A percentile compares a stretch with the other conserved stretches of the same genome.
phyloP scores from a whole-genome alignment of 2,797 vertebrate species.

The Helarctos malayanus region DNA sequence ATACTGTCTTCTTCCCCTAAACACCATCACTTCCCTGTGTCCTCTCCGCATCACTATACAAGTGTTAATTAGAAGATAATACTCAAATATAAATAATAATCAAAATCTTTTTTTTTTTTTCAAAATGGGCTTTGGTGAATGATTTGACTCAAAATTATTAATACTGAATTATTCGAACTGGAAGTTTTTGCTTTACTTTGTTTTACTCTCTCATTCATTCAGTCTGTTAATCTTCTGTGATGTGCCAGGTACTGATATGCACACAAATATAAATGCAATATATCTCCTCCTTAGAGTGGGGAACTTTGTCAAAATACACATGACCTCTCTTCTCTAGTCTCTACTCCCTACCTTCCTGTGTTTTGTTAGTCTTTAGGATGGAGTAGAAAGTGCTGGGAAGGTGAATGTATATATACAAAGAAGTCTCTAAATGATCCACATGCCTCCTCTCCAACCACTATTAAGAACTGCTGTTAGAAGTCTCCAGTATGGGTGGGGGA shows the following conservation, averaged over 20 bases:
- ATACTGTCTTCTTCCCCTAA: background rate
- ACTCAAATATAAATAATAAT: background rate
- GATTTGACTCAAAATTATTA: constrained; percentile 12
- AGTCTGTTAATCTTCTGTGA: background rate
- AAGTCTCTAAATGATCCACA: background rate
- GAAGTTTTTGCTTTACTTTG: background rate
- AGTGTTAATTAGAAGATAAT: background rate
- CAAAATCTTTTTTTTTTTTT: background rate
- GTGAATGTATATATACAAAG: background rate
- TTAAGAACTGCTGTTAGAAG: background rate
- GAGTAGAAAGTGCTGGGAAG: background rate
- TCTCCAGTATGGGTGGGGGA: background rate
- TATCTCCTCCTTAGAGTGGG: background rate
- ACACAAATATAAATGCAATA: background rate
- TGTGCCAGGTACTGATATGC: background rate
- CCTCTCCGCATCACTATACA: background rate
- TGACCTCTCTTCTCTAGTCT: background rate
- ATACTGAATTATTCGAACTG: background rate
- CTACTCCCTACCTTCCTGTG: background rate
- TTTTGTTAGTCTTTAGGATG: background rate
- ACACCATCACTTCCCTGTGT: background rate
- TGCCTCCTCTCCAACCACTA: background rate
- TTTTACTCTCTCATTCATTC: background rate
- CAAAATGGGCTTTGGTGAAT: background rate
- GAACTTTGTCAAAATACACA: background rate